A percentile compares a stretch with the other conserved stretches of the same genome.
Evolutionary conservation across 2,797 vertebrate species (phyloP).

Genomic region (Mormyrus proboscirostris): DNA sequence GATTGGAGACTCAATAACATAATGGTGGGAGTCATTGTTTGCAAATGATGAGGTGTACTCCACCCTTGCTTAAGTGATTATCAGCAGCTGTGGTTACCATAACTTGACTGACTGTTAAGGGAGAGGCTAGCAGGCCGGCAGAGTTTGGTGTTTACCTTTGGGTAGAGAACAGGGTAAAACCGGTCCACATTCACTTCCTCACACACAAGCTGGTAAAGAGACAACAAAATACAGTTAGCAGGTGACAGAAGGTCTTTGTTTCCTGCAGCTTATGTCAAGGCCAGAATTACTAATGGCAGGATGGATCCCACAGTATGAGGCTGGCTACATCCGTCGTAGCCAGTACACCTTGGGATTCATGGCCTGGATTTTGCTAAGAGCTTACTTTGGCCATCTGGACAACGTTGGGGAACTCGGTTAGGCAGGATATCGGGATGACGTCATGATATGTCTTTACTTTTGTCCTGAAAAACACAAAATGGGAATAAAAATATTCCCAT

Average conservation of each 20-base stretch:
- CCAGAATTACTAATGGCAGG: background rate
- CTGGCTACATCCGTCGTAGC: background rate
- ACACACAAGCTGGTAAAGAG: conserved; percentile 68
- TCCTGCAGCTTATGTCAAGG: background rate
- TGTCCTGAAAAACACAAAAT: conserved; percentile 61
- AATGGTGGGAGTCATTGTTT: background rate
- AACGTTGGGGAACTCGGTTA: conserved; percentile 83
- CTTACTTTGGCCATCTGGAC: conserved; percentile 85
- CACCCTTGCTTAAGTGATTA: background rate
- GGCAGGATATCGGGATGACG: conserved; percentile 93
- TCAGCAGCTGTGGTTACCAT: background rate
- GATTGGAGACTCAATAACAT: background rate
- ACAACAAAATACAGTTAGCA: background rate
- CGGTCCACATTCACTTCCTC: conserved; percentile 74
- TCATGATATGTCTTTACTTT: conserved; percentile 86
- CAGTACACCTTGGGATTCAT: background rate
- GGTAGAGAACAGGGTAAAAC: conserved; percentile 84
- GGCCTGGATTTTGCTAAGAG: background rate
- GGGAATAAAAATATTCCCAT: background rate
- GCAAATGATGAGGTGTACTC: background rate
- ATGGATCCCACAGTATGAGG: background rate
- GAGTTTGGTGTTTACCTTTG: conserved; percentile 64
- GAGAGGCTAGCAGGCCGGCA: background rate
- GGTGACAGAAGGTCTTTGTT: background rate
- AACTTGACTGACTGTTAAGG: background rate